These are phyloP conservation scores for Hystrix brachyura DNA, from an alignment of 2,113 vertebrate genomes.

Conservation along the genomic window DNA sequence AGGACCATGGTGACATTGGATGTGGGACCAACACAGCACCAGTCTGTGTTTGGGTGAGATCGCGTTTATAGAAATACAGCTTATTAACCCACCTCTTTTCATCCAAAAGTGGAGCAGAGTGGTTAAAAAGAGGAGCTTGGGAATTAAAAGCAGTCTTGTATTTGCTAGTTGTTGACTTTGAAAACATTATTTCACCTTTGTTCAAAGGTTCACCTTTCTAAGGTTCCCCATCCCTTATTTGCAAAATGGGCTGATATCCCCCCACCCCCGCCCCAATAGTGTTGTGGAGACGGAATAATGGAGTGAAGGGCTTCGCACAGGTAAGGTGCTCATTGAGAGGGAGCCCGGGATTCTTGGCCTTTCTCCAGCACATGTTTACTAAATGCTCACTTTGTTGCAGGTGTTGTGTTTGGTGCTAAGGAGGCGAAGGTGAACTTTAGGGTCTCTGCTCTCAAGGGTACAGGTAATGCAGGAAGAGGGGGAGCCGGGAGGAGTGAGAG, in stretches of 20 bases:
- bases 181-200: background rate
- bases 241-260: background rate
- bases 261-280: background rate
- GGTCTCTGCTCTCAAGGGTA: background rate
- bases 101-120: background rate
- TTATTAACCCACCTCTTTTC: background rate
- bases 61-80: background rate
- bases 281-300: background rate
- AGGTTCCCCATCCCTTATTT: background rate
- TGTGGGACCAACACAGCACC: background rate
- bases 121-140: background rate
- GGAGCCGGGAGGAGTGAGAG: background rate
- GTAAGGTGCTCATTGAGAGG: background rate
- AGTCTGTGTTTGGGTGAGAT: background rate
- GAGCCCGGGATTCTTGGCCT: background rate
- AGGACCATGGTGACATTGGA: background rate
- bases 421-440: conserved; percentile 20
- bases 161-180: background rate
- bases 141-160: background rate
- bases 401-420: background rate
- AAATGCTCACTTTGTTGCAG: background rate
- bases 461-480: background rate
- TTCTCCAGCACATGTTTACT: background rate
- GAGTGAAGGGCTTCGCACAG: background rate
- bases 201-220: background rate